Evolutionary conservation across 2,797 vertebrate genomes (phyloP).

Genomic region (Gymnoscopelus microlampas): DNA sequence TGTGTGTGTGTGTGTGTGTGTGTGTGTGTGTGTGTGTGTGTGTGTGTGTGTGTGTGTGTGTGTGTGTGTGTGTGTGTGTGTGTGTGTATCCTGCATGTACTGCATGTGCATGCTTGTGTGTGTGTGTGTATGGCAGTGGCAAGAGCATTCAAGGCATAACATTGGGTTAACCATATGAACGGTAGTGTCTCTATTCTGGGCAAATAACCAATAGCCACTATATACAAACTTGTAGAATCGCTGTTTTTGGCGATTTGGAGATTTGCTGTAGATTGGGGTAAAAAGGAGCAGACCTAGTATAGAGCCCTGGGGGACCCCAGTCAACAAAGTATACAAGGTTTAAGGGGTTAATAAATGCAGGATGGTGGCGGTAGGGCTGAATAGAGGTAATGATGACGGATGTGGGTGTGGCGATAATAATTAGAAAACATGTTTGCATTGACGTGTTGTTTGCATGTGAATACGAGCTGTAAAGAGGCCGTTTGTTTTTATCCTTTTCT

Average conservation of each 20-base stretch:
- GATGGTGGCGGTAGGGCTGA: slow-evolving; percentile 5
- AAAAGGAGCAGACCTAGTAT: too few relatives aligned
- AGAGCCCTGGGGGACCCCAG: too few relatives aligned
- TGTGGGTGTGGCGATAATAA: slow-evolving; percentile 10
- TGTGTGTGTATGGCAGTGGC: slow-evolving; percentile 14
- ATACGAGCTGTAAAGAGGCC: neutral
- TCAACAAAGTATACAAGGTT: too few relatives aligned
- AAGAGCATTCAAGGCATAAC: neutral
- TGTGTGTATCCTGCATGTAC: neutral
- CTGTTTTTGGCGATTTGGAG: too few relatives aligned
- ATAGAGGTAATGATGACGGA: slow-evolving; percentile 17
- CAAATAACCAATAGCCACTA: too few relatives aligned
- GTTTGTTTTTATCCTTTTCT: slow-evolving; percentile 21
- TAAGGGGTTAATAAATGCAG: slow-evolving; percentile 8
- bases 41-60: slow-evolving; percentile 5
- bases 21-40: slow-evolving; percentile 11
- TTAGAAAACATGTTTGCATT: slow-evolving; percentile 39
- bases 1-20: slow-evolving; percentile 19
- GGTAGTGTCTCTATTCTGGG: too few relatives aligned
- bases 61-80: slow-evolving; percentile 10
- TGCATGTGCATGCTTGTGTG: slow-evolving; percentile 4
- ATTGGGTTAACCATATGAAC: neutral
- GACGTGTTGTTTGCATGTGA: slow-evolving; percentile 16
- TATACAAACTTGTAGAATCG: too few relatives aligned
- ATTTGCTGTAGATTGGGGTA: too few relatives aligned